These are phyloP conservation scores for Triops longicaudatus DNA, from an alignment of 1,140 invertebrate species.

Conservation along the genomic window DNA sequence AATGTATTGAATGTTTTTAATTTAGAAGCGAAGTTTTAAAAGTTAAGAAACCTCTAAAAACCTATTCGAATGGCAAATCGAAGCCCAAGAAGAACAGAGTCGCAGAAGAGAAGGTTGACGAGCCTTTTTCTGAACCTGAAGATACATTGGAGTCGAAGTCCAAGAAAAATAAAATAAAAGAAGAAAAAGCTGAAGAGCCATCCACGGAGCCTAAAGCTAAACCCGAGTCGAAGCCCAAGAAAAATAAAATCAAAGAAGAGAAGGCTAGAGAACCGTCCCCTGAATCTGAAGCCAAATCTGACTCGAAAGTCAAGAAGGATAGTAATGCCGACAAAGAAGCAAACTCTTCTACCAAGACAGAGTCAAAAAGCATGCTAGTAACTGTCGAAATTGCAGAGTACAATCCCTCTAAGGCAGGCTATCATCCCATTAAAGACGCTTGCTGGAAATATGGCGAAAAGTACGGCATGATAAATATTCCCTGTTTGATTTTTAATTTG, in stretches of 20 bases:
- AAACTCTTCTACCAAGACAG: conserved; percentile 20
- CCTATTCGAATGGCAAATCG: neutral
- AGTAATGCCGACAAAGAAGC: neutral
- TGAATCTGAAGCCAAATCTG: too few relatives aligned
- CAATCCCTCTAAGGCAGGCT: conserved; percentile 64
- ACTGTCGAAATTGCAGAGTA: conserved; percentile 45
- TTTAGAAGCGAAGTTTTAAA: neutral
- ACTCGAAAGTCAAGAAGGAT: too few relatives aligned
- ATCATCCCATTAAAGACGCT: conserved; percentile 85
- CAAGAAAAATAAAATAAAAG: neutral
- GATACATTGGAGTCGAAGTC: neutral
- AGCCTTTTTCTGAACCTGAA: neutral
- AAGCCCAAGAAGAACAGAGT: neutral
- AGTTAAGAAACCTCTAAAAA: neutral
- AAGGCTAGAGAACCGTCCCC: too few relatives aligned
- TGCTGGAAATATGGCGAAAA: conserved; percentile 69
- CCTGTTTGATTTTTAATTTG: neutral
- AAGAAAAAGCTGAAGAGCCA: conserved; percentile 4
- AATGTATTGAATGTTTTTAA: neutral
- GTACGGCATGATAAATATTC: neutral
- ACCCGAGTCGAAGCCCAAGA: conserved; percentile 19
- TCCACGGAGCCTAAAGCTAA: conserved; percentile 18
- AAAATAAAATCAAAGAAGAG: too few relatives aligned
- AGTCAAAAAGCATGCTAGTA: conserved; percentile 33
- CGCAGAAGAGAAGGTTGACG: neutral